Conservation (phyloP, 1,140 invertebrate genomes). For the Hyles vespertilio region DNA sequence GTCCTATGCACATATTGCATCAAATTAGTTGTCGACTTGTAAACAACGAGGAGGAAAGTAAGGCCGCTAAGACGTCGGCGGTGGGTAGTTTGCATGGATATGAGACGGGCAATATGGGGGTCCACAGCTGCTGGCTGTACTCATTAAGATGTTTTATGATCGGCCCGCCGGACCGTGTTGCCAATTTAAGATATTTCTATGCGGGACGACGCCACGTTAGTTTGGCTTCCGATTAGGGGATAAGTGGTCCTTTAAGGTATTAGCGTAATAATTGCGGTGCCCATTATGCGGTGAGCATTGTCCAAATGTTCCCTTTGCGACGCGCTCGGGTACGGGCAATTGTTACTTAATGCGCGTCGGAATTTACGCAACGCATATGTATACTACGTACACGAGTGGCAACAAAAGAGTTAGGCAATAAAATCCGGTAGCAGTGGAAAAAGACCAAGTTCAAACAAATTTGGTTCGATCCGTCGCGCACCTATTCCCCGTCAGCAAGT, state of each 20-base stretch:
- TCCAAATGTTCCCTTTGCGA: constrained; percentile 40
- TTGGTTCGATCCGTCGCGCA: constrained; percentile 45
- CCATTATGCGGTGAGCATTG: constrained; percentile 57
- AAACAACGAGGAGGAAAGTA: constrained; percentile 69
- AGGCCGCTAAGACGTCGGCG: constrained; percentile 66
- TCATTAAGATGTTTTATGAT: constrained; percentile 75
- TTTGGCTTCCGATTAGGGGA: constrained; percentile 73
- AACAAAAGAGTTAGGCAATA: constrained; percentile 16
- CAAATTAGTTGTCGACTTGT: constrained; percentile 76
- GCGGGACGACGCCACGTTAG: constrained; percentile 67
- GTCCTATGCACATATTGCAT: constrained; percentile 77
- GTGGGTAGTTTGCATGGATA: constrained; percentile 73
- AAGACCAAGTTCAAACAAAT: constrained; percentile 51
- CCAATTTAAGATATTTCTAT: constrained; percentile 76
- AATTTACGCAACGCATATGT: too few relatives aligned
- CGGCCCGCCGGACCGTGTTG: constrained; percentile 69
- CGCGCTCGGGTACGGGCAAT: constrained; percentile 25
- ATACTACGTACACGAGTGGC: too few relatives aligned
- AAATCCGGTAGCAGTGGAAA: constrained; percentile 29
- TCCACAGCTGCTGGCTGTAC: constrained; percentile 66
- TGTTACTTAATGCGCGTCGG: too few relatives aligned
- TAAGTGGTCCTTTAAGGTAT: constrained; percentile 69
- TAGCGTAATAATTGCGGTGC: constrained; percentile 64
- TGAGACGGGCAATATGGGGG: constrained; percentile 69
- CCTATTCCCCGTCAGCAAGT: constrained; percentile 60